Conservation (phyloP, 37 sponge, comb jelly and placozoan species). For the Lycopodina hypogea region DNA sequence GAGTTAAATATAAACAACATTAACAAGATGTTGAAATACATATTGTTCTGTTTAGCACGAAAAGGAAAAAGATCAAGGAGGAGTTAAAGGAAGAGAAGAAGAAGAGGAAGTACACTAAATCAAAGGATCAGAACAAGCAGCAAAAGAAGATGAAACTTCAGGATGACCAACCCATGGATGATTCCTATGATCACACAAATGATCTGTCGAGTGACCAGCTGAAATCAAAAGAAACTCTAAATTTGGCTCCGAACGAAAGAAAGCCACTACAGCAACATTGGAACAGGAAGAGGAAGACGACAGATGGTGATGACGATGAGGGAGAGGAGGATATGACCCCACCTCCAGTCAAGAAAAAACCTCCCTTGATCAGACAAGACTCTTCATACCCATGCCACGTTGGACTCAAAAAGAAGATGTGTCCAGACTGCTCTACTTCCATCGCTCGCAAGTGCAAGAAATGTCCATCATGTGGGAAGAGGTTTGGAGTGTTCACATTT, state of each 20-base stretch:
- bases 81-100: slow-evolving; percentile 21
- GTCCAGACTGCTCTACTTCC: slow-evolving; percentile 50
- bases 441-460: slow-evolving; percentile 49
- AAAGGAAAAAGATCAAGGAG: not conserved
- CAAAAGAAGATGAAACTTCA: not conserved
- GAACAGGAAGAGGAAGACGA: slow-evolving; percentile 7
- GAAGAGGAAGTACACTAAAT: slow-evolving; percentile 8
- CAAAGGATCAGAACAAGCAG: not conserved
- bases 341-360: slow-evolving; percentile 2
- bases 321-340: not conserved
- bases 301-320: slow-evolving; percentile 1
- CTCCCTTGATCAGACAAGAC: slow-evolving; percentile 23
- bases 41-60: not conserved
- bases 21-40: too few species aligned
- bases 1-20: not conserved
- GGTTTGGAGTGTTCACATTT: slow-evolving; percentile 63
- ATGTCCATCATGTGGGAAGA: slow-evolving; percentile 44
- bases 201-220: too few species aligned
- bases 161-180: not conserved
- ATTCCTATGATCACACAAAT: not conserved
- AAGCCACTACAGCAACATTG: not conserved
- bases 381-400: not conserved
- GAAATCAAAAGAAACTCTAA: too few species aligned
- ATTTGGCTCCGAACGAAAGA: too few species aligned
- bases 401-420: slow-evolving; percentile 44